phyloP scores from a whole-genome alignment of 2,113 vertebrate species.

The Sphaerodactylus townsendi region DNA sequence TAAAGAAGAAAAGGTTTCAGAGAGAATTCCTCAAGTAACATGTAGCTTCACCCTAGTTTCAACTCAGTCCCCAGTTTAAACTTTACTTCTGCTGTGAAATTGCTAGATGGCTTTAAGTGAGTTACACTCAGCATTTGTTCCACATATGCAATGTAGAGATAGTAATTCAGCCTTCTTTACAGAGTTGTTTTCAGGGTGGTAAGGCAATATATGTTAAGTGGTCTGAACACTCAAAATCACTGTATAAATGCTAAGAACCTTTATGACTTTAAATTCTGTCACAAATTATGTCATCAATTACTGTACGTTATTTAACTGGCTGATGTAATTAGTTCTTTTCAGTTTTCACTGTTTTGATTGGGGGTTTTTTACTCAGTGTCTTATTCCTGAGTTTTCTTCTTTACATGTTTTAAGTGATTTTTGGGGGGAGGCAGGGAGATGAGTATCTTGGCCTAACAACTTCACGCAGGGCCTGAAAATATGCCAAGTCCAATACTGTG shows the following conservation, averaged over 20 bases:
- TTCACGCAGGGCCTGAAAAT: not conserved
- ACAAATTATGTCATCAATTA: constrained; percentile 3
- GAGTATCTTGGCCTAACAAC: not conserved
- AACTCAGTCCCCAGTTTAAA: not conserved
- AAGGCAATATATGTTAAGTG: not conserved
- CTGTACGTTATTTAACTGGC: not conserved
- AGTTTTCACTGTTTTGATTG: not conserved
- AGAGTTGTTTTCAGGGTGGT: not conserved
- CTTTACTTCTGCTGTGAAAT: not conserved
- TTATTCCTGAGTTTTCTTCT: not conserved
- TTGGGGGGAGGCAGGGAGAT: not conserved
- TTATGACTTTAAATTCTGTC: not conserved
- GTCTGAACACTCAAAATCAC: not conserved
- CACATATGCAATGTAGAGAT: not conserved
- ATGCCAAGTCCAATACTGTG: not conserved
- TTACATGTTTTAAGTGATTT: not conserved
- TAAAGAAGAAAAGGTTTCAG: no score
- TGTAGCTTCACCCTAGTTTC: no score
- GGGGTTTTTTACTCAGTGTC: no score
- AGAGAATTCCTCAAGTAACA: no score
- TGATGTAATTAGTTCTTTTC: not conserved
- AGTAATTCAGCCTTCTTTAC: not conserved
- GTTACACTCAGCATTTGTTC: no score
- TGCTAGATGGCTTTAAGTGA: not conserved
- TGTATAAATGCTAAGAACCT: not conserved